Evolutionary conservation across 2,113 vertebrate genomes (phyloP).

Genomic region (Nothobranchius kuhntae): DNA sequence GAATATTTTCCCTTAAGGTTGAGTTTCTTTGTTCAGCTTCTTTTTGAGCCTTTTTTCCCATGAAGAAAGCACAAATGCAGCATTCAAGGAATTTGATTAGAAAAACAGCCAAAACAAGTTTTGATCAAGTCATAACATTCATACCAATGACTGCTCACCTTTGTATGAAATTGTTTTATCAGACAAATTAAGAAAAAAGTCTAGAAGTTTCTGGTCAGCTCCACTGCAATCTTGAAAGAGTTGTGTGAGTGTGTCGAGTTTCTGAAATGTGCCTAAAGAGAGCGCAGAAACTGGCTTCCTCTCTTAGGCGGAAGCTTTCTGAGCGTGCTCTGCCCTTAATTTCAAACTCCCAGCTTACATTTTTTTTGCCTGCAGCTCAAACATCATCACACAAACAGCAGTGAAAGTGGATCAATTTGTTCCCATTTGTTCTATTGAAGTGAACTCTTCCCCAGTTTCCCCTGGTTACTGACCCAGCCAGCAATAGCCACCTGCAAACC

Average conservation of each 20-base stretch:
- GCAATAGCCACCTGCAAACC: conserved; percentile 73
- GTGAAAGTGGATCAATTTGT: conserved; percentile 70
- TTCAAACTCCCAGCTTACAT: conserved; percentile 16
- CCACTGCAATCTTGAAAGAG: conserved; percentile 13
- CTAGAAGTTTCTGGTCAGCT: conserved; percentile 20
- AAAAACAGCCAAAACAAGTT: not conserved
- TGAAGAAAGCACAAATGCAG: too few relatives aligned
- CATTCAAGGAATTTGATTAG: too few relatives aligned
- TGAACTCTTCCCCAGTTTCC: conserved; percentile 79
- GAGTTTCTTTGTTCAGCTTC: not conserved
- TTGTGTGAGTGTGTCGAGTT: not conserved
- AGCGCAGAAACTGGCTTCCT: conserved; percentile 18
- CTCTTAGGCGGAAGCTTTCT: conserved; percentile 29
- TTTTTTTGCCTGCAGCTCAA: conserved; percentile 40
- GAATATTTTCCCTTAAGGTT: not conserved
- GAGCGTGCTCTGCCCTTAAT: conserved; percentile 23
- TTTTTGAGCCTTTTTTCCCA: conserved; percentile 4
- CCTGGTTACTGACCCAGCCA: conserved; percentile 72
- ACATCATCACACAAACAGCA: conserved; percentile 50
- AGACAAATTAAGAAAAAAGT: conserved; percentile 34
- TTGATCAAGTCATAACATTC: not conserved
- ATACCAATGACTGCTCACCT: not conserved
- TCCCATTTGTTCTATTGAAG: conserved; percentile 69
- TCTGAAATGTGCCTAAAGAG: conserved; percentile 15
- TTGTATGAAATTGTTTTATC: not conserved